These are phyloP conservation scores for Menura novaehollandiae DNA, from an alignment of 2,113 vertebrate species.

Conservation along the genomic window DNA sequence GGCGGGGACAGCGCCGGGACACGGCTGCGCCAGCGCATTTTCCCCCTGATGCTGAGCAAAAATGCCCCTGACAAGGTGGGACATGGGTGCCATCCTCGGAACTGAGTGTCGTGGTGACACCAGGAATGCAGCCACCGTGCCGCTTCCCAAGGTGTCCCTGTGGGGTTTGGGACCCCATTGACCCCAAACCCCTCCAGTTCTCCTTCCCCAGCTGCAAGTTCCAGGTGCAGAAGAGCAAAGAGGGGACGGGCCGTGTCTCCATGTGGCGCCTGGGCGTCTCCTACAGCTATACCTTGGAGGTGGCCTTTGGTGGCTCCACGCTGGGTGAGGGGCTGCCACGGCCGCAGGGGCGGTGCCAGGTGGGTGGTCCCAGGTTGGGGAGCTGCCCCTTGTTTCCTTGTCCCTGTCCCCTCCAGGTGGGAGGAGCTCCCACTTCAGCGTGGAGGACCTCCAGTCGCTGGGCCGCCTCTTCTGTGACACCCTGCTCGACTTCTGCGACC, in stretches of 20 bases:
- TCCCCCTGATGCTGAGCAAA: conserved; percentile 96
- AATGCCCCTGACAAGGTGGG: conserved; percentile 85
- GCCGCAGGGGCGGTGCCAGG: accelerated
- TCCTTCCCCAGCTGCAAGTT: conserved; percentile 91
- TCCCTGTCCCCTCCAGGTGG: conserved; percentile 61
- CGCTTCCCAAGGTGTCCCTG: accelerated
- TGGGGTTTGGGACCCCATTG: accelerated
- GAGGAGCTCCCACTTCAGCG: conserved; percentile 85
- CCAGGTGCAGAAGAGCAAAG: conserved; percentile 87
- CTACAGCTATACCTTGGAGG: conserved; percentile 95
- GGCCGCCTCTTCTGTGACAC: conserved; percentile 89
- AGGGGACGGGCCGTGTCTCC: conserved; percentile 84
- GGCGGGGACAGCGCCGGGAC: neutral
- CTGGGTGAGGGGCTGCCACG: conserved; percentile 70
- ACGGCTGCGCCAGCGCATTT: conserved; percentile 78
- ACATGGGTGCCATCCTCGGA: accelerated
- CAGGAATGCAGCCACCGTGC: accelerated
- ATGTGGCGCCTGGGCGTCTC: conserved; percentile 90
- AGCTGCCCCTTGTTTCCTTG: neutral
- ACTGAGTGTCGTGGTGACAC: accelerated
- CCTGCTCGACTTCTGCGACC: conserved; percentile 90
- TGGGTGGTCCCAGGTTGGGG: neutral
- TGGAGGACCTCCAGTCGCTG: conserved; percentile 82
- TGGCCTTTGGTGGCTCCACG: conserved; percentile 86
- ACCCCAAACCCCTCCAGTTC: conserved; percentile 71